Percentiles rank a stretch among this genome's conserved stretches.
Conservation (phyloP, 2,797 vertebrate genomes). For the Rhinatrema bivittatum region DNA sequence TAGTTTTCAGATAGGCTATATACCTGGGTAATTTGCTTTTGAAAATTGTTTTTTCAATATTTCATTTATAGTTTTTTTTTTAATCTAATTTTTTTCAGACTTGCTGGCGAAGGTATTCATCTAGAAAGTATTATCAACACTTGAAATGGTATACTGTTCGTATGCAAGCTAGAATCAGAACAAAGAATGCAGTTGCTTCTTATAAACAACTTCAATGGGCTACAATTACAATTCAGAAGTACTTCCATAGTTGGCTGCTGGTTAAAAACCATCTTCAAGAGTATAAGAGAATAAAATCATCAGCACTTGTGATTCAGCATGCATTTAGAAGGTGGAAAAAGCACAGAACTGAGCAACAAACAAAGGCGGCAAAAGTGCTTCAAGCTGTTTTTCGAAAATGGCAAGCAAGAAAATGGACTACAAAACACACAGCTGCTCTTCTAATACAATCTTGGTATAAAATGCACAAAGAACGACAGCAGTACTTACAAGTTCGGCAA, state of each 20-base stretch:
- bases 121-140: constrained; percentile 50
- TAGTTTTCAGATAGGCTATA: too few relatives aligned
- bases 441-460: constrained; percentile 78
- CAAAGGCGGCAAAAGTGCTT: constrained; percentile 51
- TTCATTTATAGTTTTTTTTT: not conserved
- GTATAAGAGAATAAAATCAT: constrained; percentile 48
- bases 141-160: constrained; percentile 53
- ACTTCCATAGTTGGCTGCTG: constrained; percentile 39
- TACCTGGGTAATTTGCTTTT: too few relatives aligned
- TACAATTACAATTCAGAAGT: constrained; percentile 56
- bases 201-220: constrained; percentile 56
- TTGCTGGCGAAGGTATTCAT: constrained; percentile 64
- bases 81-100: constrained; percentile 43
- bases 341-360: constrained; percentile 37
- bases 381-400: constrained; percentile 66
- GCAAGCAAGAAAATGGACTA: constrained; percentile 33
- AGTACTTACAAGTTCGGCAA: constrained; percentile 42
- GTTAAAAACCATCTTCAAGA: constrained; percentile 39
- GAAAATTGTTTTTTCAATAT: not conserved
- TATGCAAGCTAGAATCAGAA: constrained; percentile 72
- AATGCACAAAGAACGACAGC: constrained; percentile 51
- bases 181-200: constrained; percentile 49
- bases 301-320: constrained; percentile 57
- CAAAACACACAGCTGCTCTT: constrained; percentile 50
- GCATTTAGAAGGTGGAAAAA: constrained; percentile 66